Evolutionary conservation across 2,888 invertebrate genomes (phyloP).

Genomic region (Trichogramma evanescens): DNA sequence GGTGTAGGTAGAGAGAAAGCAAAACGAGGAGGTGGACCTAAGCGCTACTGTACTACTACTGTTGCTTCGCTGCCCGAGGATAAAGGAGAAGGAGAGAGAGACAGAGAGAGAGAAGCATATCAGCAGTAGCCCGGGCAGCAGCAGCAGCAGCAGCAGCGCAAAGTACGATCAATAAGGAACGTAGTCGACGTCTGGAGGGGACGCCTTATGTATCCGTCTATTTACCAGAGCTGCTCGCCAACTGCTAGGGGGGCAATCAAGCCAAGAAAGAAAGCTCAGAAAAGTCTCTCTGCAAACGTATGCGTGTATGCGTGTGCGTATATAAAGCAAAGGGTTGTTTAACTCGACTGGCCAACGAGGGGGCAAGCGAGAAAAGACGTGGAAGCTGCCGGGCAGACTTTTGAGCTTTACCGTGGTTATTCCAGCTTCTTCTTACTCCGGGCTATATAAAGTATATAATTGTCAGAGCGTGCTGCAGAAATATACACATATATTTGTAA

Average conservation of each 20-base stretch:
- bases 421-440: too few species aligned
- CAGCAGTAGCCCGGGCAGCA: slow-evolving; percentile 14
- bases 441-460: not conserved
- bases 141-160: slow-evolving; percentile 33
- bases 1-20: not conserved
- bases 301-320: slow-evolving; percentile 25
- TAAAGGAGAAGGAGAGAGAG: slow-evolving; percentile 38
- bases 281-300: slow-evolving; percentile 41
- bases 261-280: slow-evolving; percentile 46
- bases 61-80: slow-evolving; percentile 39
- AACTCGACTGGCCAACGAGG: not conserved
- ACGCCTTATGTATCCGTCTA: slow-evolving; percentile 9
- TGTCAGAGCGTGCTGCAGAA: not conserved
- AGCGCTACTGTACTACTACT: slow-evolving; percentile 2
- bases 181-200: slow-evolving; percentile 39
- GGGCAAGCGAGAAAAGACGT: not conserved
- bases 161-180: slow-evolving; percentile 48
- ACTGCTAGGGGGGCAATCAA: slow-evolving; percentile 33
- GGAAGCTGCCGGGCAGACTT: not conserved
- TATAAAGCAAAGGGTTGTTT: not conserved
- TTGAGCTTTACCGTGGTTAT: slow-evolving; percentile 6
- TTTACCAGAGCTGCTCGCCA: not conserved
- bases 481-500: slow-evolving; percentile 1
- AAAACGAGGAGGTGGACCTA: slow-evolving; percentile 24
- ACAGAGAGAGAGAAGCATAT: slow-evolving; percentile 28